Evolutionary conservation across 2,888 invertebrate genomes (phyloP), one percentile per base, ranked within the genome.

Genomic region (Heliconius ethilla): DNA sequence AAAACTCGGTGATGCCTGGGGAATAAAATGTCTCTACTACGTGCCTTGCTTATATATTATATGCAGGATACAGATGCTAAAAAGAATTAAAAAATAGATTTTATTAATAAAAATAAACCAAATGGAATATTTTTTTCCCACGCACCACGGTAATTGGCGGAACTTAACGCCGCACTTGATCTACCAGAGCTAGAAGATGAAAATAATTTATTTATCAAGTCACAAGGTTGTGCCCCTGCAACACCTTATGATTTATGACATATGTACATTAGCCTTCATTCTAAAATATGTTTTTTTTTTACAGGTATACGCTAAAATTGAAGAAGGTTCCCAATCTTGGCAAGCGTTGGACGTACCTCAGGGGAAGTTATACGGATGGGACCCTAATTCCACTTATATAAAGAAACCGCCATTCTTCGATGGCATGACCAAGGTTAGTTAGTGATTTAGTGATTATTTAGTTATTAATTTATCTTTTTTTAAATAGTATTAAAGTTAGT

Each of bases 381-480:
- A 98, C 84, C 85, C 88, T 0, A 94, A 95, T 77, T 99, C 99
- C 0, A 99, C 99, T 0, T 99, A 99, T 89, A 99, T 99, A 83
- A 99, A 99, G 92, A 96, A 95, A 82, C 99, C 99, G 0, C 99
- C 99, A 2, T 99, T 99, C 95, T 99, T 99, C 90, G 97, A 98
- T 67, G 95, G 95, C 66, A 97, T 99, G 97, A 95, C 95, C 63
- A 95, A 91, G 93, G 97, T 96, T 87, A 83, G 83, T 78, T 59
- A 63, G 63, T 5, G 27, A 63, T 15, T 40, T 33, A 33, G 33
- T 33, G 33, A 33, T 33, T 40, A 11, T 40, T 78, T 45, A 63
- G 15, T 13, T 5, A 63, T 15, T 63, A 27, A 4, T 27, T 63
- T 27, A 6, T 63, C 63, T 27, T 63, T 6, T 27, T 25, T 27